Percentiles rank a stretch among this genome's conserved stretches.
phyloP scores from a whole-genome alignment of 2,113 vertebrate genomes.

The Hypanus sabinus region DNA sequence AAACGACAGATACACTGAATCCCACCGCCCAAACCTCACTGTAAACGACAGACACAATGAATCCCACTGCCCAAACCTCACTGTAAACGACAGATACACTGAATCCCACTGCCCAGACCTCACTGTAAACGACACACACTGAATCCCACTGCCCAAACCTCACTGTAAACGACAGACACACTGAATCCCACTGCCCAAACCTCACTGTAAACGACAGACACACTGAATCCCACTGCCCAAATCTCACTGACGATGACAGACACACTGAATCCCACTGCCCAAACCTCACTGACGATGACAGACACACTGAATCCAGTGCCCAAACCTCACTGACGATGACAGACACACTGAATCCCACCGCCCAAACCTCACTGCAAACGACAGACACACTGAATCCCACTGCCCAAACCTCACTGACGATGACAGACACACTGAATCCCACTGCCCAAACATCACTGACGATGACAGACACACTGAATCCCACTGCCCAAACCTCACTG shows the following conservation, averaged over 20 bases:
- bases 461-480: slow-evolving; percentile 27
- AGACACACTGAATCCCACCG: neutral
- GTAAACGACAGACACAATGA: slow-evolving; percentile 36
- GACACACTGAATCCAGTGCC: neutral
- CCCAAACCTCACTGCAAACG: slow-evolving; percentile 58
- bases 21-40: slow-evolving; percentile 56
- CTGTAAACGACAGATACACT: slow-evolving; percentile 49
- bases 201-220: slow-evolving; percentile 60
- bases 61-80: slow-evolving; percentile 47
- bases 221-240: neutral
- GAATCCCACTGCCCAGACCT: slow-evolving; percentile 41
- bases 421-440: slow-evolving; percentile 7
- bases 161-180: slow-evolving; percentile 54
- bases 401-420: slow-evolving; percentile 58
- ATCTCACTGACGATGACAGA: slow-evolving; percentile 59
- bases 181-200: neutral
- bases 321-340: slow-evolving; percentile 59
- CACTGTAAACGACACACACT: slow-evolving; percentile 54
- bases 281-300: slow-evolving; percentile 60
- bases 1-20: slow-evolving; percentile 27
- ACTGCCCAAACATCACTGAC: no score
- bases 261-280: neutral
- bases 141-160: slow-evolving; percentile 41
- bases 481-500: slow-evolving; percentile 56
- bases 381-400: neutral